Conservation (phyloP, 2,888 invertebrate genomes). For the Vesta saturnalis region DNA sequence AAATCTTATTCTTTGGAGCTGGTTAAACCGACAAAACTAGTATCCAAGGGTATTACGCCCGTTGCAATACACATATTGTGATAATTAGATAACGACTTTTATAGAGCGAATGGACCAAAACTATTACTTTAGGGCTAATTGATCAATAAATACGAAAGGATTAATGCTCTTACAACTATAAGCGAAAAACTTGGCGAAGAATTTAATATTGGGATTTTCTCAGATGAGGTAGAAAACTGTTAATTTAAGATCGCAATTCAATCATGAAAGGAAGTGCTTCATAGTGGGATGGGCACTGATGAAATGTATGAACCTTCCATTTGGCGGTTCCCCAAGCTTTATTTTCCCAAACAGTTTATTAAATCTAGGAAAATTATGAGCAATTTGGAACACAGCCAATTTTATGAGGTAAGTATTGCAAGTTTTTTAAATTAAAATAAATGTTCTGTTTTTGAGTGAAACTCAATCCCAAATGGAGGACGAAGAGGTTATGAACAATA, state of each 20-base stretch:
- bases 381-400: not conserved
- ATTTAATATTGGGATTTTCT: too few relatives aligned
- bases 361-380: not conserved
- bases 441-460: not conserved
- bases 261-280: not conserved
- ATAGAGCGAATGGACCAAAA: not conserved
- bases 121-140: not conserved
- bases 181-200: too few relatives aligned
- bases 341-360: not conserved
- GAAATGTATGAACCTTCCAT: not conserved
- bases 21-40: too few relatives aligned
- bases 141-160: not conserved
- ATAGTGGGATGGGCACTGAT: slow-evolving; percentile 2
- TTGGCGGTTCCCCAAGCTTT: not conserved
- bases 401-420: not conserved
- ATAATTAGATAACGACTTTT: not conserved
- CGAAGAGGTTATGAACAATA: too few relatives aligned
- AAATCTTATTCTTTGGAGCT: too few relatives aligned
- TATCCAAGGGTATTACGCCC: too few relatives aligned
- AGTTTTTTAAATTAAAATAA: not conserved
- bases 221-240: not conserved
- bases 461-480: not conserved
- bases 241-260: too few relatives aligned
- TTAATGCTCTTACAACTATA: not conserved
- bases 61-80: too few relatives aligned